Percentiles rank a stretch among this genome's conserved stretches.
Evolutionary conservation across 2,113 vertebrate species (phyloP).

Genomic region (Daboia siamensis): DNA sequence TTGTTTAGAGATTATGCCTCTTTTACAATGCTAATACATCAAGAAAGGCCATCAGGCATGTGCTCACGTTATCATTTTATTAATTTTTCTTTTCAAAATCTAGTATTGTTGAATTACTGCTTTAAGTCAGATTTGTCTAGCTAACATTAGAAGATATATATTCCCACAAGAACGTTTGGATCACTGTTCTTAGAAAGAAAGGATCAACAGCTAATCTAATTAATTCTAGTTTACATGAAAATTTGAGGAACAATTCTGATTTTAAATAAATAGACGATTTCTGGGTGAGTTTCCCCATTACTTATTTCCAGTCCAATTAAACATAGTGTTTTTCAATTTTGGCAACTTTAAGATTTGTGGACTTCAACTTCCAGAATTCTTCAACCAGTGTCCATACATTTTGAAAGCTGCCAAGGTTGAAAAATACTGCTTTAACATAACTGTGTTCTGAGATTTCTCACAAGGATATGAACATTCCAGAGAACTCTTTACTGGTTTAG

Average conservation of each 20-base stretch:
- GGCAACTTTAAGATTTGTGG: background rate
- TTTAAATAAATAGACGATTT: constrained; percentile 12
- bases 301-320: background rate
- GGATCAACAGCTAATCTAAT: background rate
- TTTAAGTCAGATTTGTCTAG: constrained; percentile 16
- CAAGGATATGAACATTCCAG: constrained; percentile 54
- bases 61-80: background rate
- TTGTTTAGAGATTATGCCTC: background rate
- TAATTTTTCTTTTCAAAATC: constrained; percentile 2
- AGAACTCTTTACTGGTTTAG: constrained; percentile 25
- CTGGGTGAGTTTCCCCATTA: constrained; percentile 48
- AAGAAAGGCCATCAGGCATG: background rate
- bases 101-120: background rate
- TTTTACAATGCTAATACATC: background rate
- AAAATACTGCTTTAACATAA: constrained; percentile 18
- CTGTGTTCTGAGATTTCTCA: constrained; percentile 37
- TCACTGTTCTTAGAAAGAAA: constrained; percentile 27
- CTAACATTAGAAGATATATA: background rate
- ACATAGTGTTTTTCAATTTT: background rate
- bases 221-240: constrained; percentile 27
- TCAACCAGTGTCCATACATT: background rate
- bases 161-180: accelerated
- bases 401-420: background rate
- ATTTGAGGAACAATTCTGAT: constrained; percentile 29
- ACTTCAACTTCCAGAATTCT: background rate